Evolutionary conservation across 2,113 vertebrate species (phyloP), one percentile per base, ranked within the genome.

Genomic region (Ochotona princeps): DNA sequence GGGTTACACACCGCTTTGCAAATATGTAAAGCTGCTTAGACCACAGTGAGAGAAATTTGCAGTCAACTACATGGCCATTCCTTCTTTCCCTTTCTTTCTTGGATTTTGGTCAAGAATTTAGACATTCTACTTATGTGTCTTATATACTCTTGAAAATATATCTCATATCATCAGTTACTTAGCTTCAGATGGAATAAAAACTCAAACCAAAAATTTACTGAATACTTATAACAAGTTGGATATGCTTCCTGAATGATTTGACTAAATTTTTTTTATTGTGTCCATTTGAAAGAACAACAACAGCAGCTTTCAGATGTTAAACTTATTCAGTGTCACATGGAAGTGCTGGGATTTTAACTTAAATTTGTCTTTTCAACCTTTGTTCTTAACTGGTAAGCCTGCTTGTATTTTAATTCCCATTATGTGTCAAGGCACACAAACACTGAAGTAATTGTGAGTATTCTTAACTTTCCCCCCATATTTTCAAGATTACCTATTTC

Each of bases 161-260:
- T 20, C 5, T 66, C 32, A n/a, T 8, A 32, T n/a, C 49, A n/a
- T 61, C 87, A 44, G 30, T 76, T 8, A 60, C 47, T 66, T 44
- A 76, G 28, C 14, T 91, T 90, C 83, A 47, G 38, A 69, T 92
- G 44, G 73, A 87, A 83, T 44, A 32, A 84, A 90, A 83, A 49
- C 66, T n/a, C 44, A 70, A 83, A 20, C 9, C 14, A 78, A 83
- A 92, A 47, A 75, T 12, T 83, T 79, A 74, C 0, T 30, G 23
- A 44, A 20, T 74, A 10, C 38, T 81, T 47, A 23, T 8, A 32
- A 17, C 5, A 63, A 0, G 26, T 28, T 20, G 32, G 11, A 66
- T 67, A 8, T 5, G 14, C 49, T 79, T 70, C 26, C 76, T 25
- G 12, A 5, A 30, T 57, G 2, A 32, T 66, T 79, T 65, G 23